Conservation (phyloP, 2,113 vertebrate genomes). For the Tachysurus fulvidraco region DNA sequence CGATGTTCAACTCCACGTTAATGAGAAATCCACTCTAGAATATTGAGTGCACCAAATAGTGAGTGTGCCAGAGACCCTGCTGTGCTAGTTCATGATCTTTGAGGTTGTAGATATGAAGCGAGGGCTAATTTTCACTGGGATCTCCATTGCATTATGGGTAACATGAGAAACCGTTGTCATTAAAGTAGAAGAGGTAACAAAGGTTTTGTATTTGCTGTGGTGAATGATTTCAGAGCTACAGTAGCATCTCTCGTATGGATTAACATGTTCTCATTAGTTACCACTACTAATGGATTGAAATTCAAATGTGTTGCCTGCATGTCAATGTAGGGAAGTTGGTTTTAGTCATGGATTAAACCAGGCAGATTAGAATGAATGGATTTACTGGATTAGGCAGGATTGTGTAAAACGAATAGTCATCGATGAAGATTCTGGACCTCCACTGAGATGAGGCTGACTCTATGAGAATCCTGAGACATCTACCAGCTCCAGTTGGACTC, state of each 20-base stretch:
- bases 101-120: background rate
- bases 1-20: background rate
- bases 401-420: background rate
- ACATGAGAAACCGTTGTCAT: background rate
- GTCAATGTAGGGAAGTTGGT: constrained; percentile 1
- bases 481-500: too few species aligned
- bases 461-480: too few species aligned
- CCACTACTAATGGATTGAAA: background rate
- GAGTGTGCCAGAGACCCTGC: background rate
- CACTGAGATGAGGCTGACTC: too few species aligned
- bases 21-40: background rate
- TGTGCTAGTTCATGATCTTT: background rate
- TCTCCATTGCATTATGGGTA: background rate
- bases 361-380: background rate
- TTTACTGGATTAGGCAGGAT: background rate
- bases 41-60: too few species aligned
- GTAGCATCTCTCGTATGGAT: background rate
- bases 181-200: background rate
- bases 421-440: too few species aligned
- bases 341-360: constrained; percentile 16
- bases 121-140: background rate
- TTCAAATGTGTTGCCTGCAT: constrained; percentile 1
- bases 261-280: background rate
- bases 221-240: background rate
- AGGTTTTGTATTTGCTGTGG: background rate